Conservation (phyloP, 2,797 vertebrate genomes). For the Enteromius unitaeniatus region DNA sequence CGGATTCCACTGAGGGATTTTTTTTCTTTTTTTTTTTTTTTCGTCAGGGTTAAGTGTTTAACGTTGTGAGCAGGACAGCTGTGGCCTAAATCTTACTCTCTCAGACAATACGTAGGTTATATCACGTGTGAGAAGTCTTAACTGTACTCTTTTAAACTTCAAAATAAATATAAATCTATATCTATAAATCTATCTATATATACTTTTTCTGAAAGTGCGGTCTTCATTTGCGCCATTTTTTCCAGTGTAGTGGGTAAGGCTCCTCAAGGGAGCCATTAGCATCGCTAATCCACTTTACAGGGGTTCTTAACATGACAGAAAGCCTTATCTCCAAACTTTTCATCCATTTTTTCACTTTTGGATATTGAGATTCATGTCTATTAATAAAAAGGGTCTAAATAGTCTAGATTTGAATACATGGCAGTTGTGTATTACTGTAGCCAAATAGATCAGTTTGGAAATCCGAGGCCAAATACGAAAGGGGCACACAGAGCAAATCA, state of each 20-base stretch:
- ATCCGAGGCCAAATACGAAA: conserved; percentile 68
- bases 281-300: conserved; percentile 53
- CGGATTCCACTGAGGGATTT: conserved; percentile 54
- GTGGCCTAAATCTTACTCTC: conserved; percentile 84
- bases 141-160: conserved; percentile 98
- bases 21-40: conserved; percentile 4
- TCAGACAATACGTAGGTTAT: conserved; percentile 96
- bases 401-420: conserved; percentile 74
- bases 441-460: conserved; percentile 71
- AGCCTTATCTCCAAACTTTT: conserved; percentile 71
- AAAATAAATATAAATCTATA: conserved; percentile 96
- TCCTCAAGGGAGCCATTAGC: conserved; percentile 35
- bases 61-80: conserved; percentile 80
- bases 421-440: conserved; percentile 80
- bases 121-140: conserved; percentile 98
- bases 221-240: conserved; percentile 73
- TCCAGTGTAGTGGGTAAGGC: conserved; percentile 46
- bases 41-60: conserved; percentile 61
- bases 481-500: conserved; percentile 65
- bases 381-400: conserved; percentile 71
- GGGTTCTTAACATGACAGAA: conserved; percentile 60
- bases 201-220: conserved; percentile 88
- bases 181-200: conserved; percentile 86
- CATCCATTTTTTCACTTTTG: conserved; percentile 70
- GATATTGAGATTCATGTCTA: conserved; percentile 75